Base-by-base conservation (phyloP, 2,797 vertebrate genomes). In the Chelidonichthys spinosus region DNA sequence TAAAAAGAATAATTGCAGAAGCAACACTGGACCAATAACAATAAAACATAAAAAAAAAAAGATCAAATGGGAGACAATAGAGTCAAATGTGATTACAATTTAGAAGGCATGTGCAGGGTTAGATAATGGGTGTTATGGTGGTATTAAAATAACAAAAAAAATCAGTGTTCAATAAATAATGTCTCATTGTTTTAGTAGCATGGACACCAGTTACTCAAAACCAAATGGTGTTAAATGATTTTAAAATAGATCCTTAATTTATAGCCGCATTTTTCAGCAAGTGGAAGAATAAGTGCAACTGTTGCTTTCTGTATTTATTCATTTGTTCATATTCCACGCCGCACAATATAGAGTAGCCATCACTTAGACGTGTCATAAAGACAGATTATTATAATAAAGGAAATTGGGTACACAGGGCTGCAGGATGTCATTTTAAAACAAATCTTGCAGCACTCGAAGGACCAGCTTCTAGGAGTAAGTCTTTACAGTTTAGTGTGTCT, bases 371-470 rank as follows among this genome's bases (percentile, higher is more conserved):
- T 42, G 7, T 32, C 25, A 14, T 47, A 46, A 52, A 33, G 39
- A 60, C 44, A 25, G 10, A 62, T 63, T 36, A 46, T 14, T 36
- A 55, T 35, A 50, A 60, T 68, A 46, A 67, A 50, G 53, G 6
- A 32, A 63, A 58, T 36, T 5, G n/a, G 3, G 14, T 17, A 43
- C 50, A 39, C 32, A 18, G 52, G 32, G 18, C 47, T 62, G 11
- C 46, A 60, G 35, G 70, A 52, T 5, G 15, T 59, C 7, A 35
- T 72, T 72, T 58, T 2, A 39, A 50, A 70, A 71, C n/a, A 53
- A 55, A 69, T 64, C 32, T 46, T 63, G 46, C 11, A 15, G 13
- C 18, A 18, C 50, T 46, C 17, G n/a, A 10, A 40, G 54, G 32
- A 60, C 25, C 35, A 40, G 39, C 47, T 47, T 15, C 6, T 15